phyloP scores from a whole-genome alignment of 2,888 invertebrate species.

The Scrobipalpa costella region DNA sequence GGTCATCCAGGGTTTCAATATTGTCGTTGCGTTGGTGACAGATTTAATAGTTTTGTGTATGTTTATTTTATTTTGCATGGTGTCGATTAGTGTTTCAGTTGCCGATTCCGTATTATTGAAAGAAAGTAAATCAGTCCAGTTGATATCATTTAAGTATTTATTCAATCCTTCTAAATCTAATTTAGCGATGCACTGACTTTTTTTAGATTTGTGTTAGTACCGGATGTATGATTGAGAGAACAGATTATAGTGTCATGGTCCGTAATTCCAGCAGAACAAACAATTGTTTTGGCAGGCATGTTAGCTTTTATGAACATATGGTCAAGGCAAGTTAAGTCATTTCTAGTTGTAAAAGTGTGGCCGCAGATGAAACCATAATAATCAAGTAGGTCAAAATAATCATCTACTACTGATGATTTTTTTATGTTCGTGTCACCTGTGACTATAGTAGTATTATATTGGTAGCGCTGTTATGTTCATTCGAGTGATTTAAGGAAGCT shows the following conservation, averaged over 20 bases:
- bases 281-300: slow-evolving; percentile 3
- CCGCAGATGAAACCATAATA: background rate
- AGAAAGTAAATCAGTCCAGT: background rate
- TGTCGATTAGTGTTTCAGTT: background rate
- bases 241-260: slow-evolving; percentile 8
- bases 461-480: background rate
- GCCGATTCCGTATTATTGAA: background rate
- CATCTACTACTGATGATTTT: background rate
- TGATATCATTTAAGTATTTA: background rate
- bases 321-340: background rate
- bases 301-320: slow-evolving; percentile 5
- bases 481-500: background rate
- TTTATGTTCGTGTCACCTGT: background rate
- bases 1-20: slow-evolving; percentile 10
- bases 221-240: background rate
- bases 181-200: background rate
- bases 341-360: background rate
- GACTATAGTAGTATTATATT: background rate
- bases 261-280: slow-evolving; percentile 2
- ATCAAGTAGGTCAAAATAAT: background rate
- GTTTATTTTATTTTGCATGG: slow-evolving; percentile 10
- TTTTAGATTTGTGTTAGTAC: background rate
- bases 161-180: background rate
- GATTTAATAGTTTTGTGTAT: background rate
- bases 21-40: background rate